Evolutionary conservation across 2,113 vertebrate genomes (phyloP).

Genomic region (Pedionomus torquatus): DNA sequence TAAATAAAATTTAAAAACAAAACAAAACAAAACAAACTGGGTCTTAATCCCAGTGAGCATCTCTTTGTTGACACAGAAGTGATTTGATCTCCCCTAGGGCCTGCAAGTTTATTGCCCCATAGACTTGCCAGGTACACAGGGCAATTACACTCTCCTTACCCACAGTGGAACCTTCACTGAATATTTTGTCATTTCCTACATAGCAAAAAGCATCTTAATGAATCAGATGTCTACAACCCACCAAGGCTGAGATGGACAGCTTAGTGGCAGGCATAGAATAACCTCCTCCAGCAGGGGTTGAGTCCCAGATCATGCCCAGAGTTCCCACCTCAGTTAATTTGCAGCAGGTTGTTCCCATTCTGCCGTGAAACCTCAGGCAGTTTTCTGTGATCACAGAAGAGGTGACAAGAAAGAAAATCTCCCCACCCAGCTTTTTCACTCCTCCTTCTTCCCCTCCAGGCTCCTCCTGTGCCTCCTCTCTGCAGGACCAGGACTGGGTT

Average conservation of each 20-base stretch:
- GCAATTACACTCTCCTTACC: background rate
- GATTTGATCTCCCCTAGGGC: background rate
- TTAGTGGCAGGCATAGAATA: background rate
- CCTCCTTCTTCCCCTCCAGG: background rate
- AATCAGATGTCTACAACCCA: background rate
- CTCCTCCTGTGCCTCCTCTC: background rate
- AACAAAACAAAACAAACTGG: background rate
- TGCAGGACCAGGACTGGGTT: background rate
- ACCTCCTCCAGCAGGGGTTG: background rate
- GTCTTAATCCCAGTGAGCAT: background rate
- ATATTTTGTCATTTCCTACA: background rate
- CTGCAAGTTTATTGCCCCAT: background rate
- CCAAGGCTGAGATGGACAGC: background rate
- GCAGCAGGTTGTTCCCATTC: background rate
- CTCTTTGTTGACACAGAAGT: background rate
- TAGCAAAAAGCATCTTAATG: background rate
- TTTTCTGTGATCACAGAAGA: background rate
- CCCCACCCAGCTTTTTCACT: background rate
- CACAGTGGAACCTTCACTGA: background rate
- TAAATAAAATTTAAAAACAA: background rate
- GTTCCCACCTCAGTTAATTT: background rate
- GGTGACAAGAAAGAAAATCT: background rate
- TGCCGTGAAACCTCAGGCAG: background rate
- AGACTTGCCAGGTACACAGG: background rate
- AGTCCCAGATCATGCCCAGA: background rate